Evolutionary conservation across 2,888 invertebrate genomes (phyloP), one percentile per base, ranked within the genome.

Genomic region (Eupeodes latifasciatus): DNA sequence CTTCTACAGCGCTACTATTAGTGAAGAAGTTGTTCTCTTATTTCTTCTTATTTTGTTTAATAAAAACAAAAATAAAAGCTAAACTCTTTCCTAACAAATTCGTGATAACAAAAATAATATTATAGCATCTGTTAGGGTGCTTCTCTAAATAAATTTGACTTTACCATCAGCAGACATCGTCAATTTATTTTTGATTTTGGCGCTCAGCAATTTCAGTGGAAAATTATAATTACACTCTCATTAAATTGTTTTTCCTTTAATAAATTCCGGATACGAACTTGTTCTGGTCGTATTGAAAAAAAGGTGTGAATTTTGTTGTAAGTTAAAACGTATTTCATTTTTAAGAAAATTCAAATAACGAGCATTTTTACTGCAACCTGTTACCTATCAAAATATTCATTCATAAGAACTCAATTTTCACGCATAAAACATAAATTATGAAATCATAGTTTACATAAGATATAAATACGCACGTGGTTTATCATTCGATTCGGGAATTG

Each of bases 401-500:
- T 47, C 57, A 81, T 79, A 44, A 19, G 16, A 71, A 75, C 10
- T 4, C 19, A 10, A 14, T 57, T 62, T 16, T 27, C 27, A 27
- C 27, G 27, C 47, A 34, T 51, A 2, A 16, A 47, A 44, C 16
- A 62, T 27, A 34, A 64, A 62, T 61, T 36, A 57, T 72, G 59
- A 64, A 51, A 71, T 44, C 19, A 49, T 27, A 74, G 40, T 77
- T 76, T 74, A 74, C 69, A 78, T 81, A 81, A 85, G 72, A 19
- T 14, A 36, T 14, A 44, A 14, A 55, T 59, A 64, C 75, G 78
- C 82, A 79, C 82, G 82, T 86, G 82, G 82, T 82, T 86, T 69
- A 4, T 44, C 67, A 12, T 59, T 9, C 0, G 62, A 16, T n/a
- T 9, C n/a, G 36, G 36, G 11, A 40, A 40, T 47, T 34, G 44